Evolutionary conservation across 2,797 vertebrate genomes (phyloP).

Genomic region (Danio choprae): DNA sequence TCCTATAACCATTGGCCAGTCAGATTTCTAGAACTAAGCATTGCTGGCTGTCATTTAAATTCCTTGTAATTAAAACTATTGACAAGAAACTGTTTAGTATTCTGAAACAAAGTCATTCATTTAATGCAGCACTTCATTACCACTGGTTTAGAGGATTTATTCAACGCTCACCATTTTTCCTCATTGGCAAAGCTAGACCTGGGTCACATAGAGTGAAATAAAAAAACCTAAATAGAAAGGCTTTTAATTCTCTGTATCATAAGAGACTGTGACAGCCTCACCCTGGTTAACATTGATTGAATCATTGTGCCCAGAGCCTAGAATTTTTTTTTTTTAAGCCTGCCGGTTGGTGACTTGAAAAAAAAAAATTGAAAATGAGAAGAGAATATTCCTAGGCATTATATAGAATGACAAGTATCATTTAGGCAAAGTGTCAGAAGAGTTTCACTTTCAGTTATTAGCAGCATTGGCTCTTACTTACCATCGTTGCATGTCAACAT

Average conservation of each 20-base stretch:
- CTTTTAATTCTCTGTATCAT: neutral
- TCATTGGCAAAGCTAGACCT: neutral
- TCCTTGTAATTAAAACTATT: slow-evolving; percentile 9
- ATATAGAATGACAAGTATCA: no score
- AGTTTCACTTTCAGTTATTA: no score
- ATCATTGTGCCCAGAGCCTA: neutral
- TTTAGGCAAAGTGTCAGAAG: no score
- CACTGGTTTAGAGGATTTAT: slow-evolving; percentile 6
- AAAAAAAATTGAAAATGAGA: no score
- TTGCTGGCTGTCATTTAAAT: slow-evolving; percentile 9
- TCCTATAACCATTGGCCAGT: neutral
- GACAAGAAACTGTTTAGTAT: slow-evolving; percentile 10
- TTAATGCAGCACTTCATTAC: slow-evolving; percentile 15
- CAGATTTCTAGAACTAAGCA: neutral
- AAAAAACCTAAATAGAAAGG: neutral
- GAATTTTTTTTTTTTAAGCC: no score
- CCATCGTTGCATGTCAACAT: no score
- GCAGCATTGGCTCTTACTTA: no score
- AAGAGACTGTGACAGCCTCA: neutral
- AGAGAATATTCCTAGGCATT: no score
- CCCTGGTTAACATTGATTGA: neutral
- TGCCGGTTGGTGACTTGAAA: no score
- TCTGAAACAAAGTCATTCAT: slow-evolving; percentile 6
- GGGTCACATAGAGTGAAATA: neutral
- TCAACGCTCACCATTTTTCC: neutral